phyloP scores from a whole-genome alignment of 2,797 vertebrate species.

The Tolypeutes matacus region DNA sequence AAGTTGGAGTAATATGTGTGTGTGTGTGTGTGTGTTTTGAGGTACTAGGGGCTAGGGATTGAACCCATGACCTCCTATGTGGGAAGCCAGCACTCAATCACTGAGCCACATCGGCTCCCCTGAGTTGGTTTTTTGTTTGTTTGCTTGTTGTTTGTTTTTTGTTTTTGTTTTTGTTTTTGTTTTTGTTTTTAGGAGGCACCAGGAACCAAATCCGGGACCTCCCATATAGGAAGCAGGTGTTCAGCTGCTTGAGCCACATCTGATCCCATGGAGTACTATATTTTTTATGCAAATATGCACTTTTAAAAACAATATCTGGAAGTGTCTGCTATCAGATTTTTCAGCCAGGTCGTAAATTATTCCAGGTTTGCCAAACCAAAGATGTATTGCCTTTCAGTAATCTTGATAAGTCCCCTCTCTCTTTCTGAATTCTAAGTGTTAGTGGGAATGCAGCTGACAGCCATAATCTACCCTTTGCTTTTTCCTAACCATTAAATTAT shows the following conservation, averaged over 20 bases:
- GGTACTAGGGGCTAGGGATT: too few species aligned
- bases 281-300: background rate
- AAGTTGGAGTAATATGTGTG: background rate
- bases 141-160: too few species aligned
- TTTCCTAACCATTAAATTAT: background rate
- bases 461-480: background rate
- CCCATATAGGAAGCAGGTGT: too few species aligned
- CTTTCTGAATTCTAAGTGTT: slow-evolving; percentile 1
- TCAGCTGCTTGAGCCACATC: too few species aligned
- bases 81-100: too few species aligned
- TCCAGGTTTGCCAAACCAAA: background rate
- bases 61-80: too few species aligned
- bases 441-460: background rate
- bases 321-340: background rate
- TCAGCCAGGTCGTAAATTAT: background rate
- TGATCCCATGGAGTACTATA: background rate
- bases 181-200: too few species aligned
- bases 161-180: too few species aligned
- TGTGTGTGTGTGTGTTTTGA: too few species aligned
- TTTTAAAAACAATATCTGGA: background rate
- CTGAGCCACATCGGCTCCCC: too few species aligned
- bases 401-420: background rate
- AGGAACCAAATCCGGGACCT: too few species aligned
- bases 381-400: background rate
- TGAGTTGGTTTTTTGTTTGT: too few species aligned